Conservation (phyloP, 2,797 vertebrate genomes). For the Harpagifer antarcticus region DNA sequence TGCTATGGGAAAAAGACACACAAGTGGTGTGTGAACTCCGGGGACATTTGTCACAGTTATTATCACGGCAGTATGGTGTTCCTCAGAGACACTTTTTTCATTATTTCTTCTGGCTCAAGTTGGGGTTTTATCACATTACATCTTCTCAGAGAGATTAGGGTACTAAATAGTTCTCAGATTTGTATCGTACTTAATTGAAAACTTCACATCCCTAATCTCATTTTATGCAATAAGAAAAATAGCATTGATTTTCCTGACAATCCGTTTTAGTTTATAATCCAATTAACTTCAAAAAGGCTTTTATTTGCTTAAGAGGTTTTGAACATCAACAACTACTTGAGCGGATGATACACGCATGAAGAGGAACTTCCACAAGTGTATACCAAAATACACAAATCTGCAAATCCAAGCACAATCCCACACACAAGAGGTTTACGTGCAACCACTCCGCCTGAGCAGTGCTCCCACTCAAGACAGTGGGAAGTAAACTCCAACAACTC, state of each 20-base stretch:
- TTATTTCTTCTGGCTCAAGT: background rate
- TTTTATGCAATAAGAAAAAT: background rate
- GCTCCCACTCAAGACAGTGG: conserved; percentile 68
- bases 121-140: background rate
- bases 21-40: background rate
- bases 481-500: conserved; percentile 42
- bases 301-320: background rate
- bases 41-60: conserved; percentile 6
- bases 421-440: conserved; percentile 27
- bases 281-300: background rate
- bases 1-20: conserved; percentile 1
- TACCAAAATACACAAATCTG: conserved; percentile 45
- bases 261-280: background rate
- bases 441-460: conserved; percentile 32
- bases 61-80: conserved; percentile 14
- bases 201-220: background rate
- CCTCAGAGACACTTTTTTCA: background rate
- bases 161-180: background rate
- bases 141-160: background rate
- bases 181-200: background rate
- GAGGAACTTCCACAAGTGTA: conserved; percentile 45
- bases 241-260: background rate
- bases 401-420: conserved; percentile 45
- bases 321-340: background rate
- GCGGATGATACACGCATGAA: conserved; percentile 8